These are phyloP conservation scores for Athalia circularis DNA, from an alignment of 2,888 invertebrate genomes.

Conservation along the genomic window DNA sequence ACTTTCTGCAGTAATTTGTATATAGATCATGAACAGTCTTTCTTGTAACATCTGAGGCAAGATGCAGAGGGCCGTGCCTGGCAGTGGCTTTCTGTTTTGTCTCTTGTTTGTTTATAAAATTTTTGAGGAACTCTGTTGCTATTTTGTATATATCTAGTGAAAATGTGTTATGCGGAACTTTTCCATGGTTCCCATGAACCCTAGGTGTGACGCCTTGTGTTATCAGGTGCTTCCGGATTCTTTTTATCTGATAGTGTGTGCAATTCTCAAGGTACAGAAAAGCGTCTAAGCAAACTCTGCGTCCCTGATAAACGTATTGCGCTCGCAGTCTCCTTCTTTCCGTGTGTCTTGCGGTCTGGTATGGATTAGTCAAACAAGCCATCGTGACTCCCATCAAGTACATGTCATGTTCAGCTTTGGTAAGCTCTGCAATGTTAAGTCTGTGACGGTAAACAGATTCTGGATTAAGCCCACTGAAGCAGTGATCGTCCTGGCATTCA, in stretches of 20 bases:
- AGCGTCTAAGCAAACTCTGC: slow-evolving; percentile 86
- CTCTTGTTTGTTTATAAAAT: slow-evolving; percentile 82
- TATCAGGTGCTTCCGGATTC: slow-evolving; percentile 86
- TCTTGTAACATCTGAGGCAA: slow-evolving; percentile 78
- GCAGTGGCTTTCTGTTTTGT: slow-evolving; percentile 76
- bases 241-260: slow-evolving; percentile 86
- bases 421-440: slow-evolving; percentile 86
- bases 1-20: slow-evolving; percentile 83
- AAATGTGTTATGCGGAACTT: slow-evolving; percentile 88
- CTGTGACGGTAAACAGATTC: slow-evolving; percentile 86
- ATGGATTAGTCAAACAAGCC: slow-evolving; percentile 85
- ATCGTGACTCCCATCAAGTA: slow-evolving; percentile 90
- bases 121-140: slow-evolving; percentile 85
- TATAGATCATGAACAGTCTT: slow-evolving; percentile 86
- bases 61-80: slow-evolving; percentile 75
- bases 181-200: slow-evolving; percentile 87
- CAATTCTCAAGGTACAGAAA: slow-evolving; percentile 88
- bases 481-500: slow-evolving; percentile 86
- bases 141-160: slow-evolving; percentile 86
- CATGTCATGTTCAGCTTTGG: slow-evolving; percentile 90
- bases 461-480: slow-evolving; percentile 84
- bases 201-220: slow-evolving; percentile 87
- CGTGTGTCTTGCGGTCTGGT: slow-evolving; percentile 83
- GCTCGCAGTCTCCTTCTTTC: slow-evolving; percentile 84
- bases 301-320: slow-evolving; percentile 86